Conservation (phyloP, 1,140 invertebrate species). For the Oryctes rhinoceros region DNA sequence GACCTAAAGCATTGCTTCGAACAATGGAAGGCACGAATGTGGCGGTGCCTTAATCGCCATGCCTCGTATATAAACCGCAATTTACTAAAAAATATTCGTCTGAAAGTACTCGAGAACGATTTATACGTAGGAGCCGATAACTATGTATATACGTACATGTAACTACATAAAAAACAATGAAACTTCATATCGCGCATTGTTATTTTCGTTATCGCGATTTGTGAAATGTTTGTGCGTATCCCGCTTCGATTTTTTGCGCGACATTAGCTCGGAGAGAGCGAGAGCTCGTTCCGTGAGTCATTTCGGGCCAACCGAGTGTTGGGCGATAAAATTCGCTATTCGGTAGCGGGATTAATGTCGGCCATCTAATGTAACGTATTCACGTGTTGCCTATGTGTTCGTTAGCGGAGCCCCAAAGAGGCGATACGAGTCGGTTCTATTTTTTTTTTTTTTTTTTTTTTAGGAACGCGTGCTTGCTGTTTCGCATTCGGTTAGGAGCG, state of each 20-base stretch:
- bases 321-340: not conserved
- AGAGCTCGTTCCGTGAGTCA: not conserved
- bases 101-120: too few relatives aligned
- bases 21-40: too few relatives aligned
- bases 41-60: too few relatives aligned
- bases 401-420: not conserved
- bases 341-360: constrained; percentile 9
- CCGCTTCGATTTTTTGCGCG: not conserved
- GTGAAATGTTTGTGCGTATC: not conserved
- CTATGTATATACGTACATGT: too few relatives aligned
- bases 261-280: not conserved
- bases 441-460: not conserved
- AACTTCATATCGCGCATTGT: constrained; percentile 5
- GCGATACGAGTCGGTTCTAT: not conserved
- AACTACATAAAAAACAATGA: not conserved
- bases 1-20: too few relatives aligned
- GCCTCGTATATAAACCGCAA: too few relatives aligned
- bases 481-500: too few relatives aligned
- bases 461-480: not conserved
- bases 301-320: not conserved
- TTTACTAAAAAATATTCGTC: too few relatives aligned
- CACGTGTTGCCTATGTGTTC: not conserved
- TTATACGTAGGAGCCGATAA: too few relatives aligned
- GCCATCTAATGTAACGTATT: not conserved
- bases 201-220: not conserved